Base-by-base conservation (phyloP, 2,888 invertebrate species). In the Drosophila lacicola region DNA sequence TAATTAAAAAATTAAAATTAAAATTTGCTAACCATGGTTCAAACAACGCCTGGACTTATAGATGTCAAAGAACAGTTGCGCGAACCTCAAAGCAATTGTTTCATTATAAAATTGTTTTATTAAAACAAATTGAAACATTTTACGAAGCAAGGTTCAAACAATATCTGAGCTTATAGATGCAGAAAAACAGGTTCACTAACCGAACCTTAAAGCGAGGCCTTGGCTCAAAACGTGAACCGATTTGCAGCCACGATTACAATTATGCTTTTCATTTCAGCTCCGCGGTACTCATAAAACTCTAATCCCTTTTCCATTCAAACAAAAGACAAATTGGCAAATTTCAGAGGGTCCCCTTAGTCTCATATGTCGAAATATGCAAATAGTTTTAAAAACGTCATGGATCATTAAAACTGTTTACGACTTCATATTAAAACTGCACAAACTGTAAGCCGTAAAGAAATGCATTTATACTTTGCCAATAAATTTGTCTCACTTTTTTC, bases 331-430 rank as follows among this genome's bases (percentile, higher is more conserved):
- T 70, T 76, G 54, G 44, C 54, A 42, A 62, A 46, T 29, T 49
- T 33, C n/a, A 39, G 17, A 34, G 10, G 2, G 42, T 11, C 55
- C 46, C 36, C 36, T 37, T 17, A 9, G 13, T 33, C 53, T 39
- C 55, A 42, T 60, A 55, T 70, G 65, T 63, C 46, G 58, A 64
- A 68, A 84, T 84, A 82, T 82, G 85, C 87, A 82, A 82, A 84
- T 82, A 68, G 82, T 71, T 71, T 71, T 54, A 70, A 63, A 61
- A 78, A 65, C 71, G 73, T 70, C 46, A 64, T 64, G 84, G 53
- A 74, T 58, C 83, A 83, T 83, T 83, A 87, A 83, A 83, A 83
- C 72, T 64, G 68, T 84, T 85, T 83, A 83, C 76, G 80, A 84
- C 88, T 76, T 66, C 74, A 79, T 83, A 79, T 87, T 87, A 87